These are phyloP conservation scores for Chelonia mydas DNA, from an alignment of 2,797 vertebrate species.

Conservation along the genomic window DNA sequence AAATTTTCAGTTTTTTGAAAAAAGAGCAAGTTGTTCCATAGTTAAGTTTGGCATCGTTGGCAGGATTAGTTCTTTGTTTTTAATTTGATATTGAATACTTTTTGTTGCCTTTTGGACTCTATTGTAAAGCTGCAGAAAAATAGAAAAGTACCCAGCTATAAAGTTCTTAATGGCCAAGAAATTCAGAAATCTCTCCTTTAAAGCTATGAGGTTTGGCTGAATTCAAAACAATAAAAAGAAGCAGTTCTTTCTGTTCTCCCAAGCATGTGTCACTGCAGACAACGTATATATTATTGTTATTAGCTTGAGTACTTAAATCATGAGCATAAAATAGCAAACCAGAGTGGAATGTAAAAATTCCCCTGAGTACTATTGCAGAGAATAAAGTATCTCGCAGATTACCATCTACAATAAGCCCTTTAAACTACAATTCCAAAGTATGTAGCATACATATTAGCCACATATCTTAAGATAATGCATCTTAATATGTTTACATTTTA, in stretches of 20 bases:
- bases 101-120: background rate
- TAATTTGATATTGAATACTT: background rate
- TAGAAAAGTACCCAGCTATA: background rate
- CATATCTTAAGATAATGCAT: conserved; percentile 72
- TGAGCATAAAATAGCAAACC: conserved; percentile 55
- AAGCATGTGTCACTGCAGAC: background rate
- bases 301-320: conserved; percentile 61
- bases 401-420: conserved; percentile 58
- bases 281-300: conserved; percentile 45
- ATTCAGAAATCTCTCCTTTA: background rate
- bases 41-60: background rate
- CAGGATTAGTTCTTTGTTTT: background rate
- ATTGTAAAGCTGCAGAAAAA: background rate
- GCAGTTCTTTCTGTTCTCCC: conserved; percentile 13
- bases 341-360: conserved; percentile 73
- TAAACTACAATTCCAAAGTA: conserved; percentile 52
- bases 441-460: conserved; percentile 32
- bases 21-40: background rate
- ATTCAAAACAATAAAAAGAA: conserved; percentile 32
- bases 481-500: conserved; percentile 73
- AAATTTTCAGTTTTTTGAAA: background rate
- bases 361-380: conserved; percentile 49
- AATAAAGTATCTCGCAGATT: conserved; percentile 65
- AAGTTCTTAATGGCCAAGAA: background rate
- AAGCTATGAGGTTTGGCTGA: background rate